These are phyloP conservation scores for Brachyptera risi DNA, from an alignment of 2,888 invertebrate genomes.

Conservation along the genomic window DNA sequence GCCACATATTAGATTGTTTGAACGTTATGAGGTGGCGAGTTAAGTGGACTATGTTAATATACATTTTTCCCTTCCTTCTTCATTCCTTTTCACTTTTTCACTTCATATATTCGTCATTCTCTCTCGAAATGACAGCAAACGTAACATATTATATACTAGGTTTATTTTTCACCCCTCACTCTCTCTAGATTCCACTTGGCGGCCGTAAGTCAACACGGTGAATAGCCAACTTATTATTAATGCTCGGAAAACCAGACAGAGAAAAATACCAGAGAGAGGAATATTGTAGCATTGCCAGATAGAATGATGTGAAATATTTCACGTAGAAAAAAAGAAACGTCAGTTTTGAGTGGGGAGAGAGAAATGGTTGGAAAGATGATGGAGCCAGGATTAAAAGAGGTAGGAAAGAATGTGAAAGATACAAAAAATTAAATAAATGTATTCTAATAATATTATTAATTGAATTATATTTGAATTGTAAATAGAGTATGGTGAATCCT, in stretches of 20 bases:
- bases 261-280: not conserved
- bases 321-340: not conserved
- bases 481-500: too few species aligned
- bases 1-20: not conserved
- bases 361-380: too few species aligned
- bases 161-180: constrained; percentile 4
- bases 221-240: constrained; percentile 17
- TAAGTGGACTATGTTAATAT: constrained; percentile 18
- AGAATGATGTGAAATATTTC: not conserved
- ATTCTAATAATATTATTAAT: too few species aligned
- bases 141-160: constrained; percentile 8
- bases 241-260: constrained; percentile 20
- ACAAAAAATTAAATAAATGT: too few species aligned
- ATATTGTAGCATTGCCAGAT: constrained; percentile 7
- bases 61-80: not conserved
- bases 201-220: constrained; percentile 17
- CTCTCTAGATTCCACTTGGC: not conserved
- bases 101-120: constrained; percentile 24
- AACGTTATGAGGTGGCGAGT: constrained; percentile 19
- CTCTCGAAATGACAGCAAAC: constrained; percentile 2
- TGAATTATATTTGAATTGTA: too few species aligned
- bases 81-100: not conserved
- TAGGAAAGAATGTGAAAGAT: too few species aligned
- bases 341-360: not conserved
- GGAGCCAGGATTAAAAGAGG: too few species aligned